Evolutionary conservation across 2,797 vertebrate species (phyloP).

Genomic region (Ctenosaura bakeri): DNA sequence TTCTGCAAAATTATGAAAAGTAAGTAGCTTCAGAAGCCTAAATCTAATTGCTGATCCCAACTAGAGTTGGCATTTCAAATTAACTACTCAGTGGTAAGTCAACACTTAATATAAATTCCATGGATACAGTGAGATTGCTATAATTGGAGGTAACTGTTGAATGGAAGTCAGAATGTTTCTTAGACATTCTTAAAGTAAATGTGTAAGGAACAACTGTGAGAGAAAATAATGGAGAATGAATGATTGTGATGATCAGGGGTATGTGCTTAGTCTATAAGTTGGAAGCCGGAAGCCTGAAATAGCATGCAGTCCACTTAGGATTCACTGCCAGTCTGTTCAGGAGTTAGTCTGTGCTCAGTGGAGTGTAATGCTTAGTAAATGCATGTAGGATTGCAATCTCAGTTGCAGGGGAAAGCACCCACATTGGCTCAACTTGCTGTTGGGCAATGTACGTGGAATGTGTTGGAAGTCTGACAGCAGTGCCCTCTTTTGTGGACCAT

Average conservation of each 20-base stretch:
- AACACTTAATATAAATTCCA: neutral
- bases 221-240: neutral
- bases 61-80: too few relatives aligned
- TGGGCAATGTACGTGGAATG: conserved; percentile 1
- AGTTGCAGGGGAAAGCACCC: neutral
- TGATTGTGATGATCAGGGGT: neutral
- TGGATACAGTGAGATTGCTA: neutral
- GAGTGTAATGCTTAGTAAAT: neutral
- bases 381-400: neutral
- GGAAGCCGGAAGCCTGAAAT: neutral
- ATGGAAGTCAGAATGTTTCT: neutral
- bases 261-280: conserved; percentile 6
- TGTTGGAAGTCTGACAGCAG: conserved; percentile 28
- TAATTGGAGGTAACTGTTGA: neutral
- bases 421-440: neutral
- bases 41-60: too few relatives aligned
- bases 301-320: neutral
- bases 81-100: too few relatives aligned
- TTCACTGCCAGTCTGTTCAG: neutral
- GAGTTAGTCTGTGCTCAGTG: neutral
- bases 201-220: neutral
- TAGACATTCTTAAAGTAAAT: neutral
- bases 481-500: neutral
- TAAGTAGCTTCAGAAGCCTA: too few relatives aligned
- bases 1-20: conserved; percentile 1